A percentile compares a stretch with the other conserved stretches of the same genome.
These are phyloP conservation scores for Antedon mediterranea DNA, from an alignment of 53 echinoderm and acorn worm genomes.

Conservation along the genomic window DNA sequence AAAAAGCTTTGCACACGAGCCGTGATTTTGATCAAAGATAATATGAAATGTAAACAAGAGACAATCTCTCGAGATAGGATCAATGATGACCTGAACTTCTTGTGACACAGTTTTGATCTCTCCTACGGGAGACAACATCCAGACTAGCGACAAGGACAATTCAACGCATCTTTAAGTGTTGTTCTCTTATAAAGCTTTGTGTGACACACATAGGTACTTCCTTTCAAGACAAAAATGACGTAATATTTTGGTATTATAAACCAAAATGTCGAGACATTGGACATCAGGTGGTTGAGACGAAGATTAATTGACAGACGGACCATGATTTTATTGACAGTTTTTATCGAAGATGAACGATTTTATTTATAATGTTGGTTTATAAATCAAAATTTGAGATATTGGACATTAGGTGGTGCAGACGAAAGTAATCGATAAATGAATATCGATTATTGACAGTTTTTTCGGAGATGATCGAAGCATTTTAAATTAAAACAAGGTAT, in stretches of 20 bases:
- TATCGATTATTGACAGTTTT: no score
- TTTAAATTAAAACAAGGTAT: no score
- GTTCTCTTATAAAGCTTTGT: not conserved
- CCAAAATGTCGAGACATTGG: not conserved
- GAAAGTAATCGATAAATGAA: no score
- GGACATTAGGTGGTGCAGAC: no score
- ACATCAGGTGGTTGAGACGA: no score
- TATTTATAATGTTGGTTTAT: no score
- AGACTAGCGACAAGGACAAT: not conserved
- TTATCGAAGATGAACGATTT: no score
- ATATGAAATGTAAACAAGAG: not conserved
- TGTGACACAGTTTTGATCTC: not conserved
- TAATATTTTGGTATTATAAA: not conserved
- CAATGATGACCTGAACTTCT: not conserved
- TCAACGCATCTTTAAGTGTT: not conserved
- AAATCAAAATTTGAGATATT: not conserved
- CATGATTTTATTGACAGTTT: no score
- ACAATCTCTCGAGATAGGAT: not conserved
- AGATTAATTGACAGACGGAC: no score
- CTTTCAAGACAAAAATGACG: constrained; percentile 1
- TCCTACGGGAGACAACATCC: not conserved
- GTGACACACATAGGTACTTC: not conserved
- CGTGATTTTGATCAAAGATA: not conserved
- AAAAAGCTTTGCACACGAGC: not conserved
- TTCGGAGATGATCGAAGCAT: no score